Base-by-base conservation (phyloP, 23 tunicate genomes). In the Styela plicata region DNA sequence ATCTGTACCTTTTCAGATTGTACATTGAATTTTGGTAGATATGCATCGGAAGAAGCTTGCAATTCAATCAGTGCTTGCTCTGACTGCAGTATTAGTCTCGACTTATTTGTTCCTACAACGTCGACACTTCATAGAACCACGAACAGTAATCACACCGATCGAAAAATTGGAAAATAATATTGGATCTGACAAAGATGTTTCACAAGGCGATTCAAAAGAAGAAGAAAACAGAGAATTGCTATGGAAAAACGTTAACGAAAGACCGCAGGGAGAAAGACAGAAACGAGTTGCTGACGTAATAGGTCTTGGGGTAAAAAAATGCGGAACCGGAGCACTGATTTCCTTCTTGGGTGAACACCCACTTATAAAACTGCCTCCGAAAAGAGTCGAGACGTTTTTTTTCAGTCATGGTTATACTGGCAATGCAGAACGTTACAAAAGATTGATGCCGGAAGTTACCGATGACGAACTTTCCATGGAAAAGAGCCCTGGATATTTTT, bases 241-340 rank as follows among this genome's bases (percentile, higher is more conserved):
- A 13, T 44, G 57, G 57, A 44, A 44, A 44, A 44, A 44, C 7
- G 7, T 5, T 44, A 44, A 7, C 13, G 57, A 19, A 19, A 71
- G 36, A 18, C 77, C 17, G 17, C 77, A 71, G 2, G 35, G 18
- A 3, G 34, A 22, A 71, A 33, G 5, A 27, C 21, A 0, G 0
- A 76, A 57, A 21, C 81, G 81, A 22, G 24, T 76, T 1, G 63
- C 81, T 44, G 64, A 52, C 21, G 81, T 76, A 16, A 44, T 76
- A n/a, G 81, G 81, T 10, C 36, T 76, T 22, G 81, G 81, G 0
- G 81, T 76, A 26, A 44, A 76, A 30, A 76, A 76, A 76, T 76
- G 81, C 30, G 81, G 81, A 26, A 76, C 81, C 3, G 81, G 81
- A 0, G 81, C 81, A 24, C 32, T 53, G 0, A 44, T 76, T 53